phyloP scores from a whole-genome alignment of 64 coral and sea anemone genomes.

The Montipora capricornis region DNA sequence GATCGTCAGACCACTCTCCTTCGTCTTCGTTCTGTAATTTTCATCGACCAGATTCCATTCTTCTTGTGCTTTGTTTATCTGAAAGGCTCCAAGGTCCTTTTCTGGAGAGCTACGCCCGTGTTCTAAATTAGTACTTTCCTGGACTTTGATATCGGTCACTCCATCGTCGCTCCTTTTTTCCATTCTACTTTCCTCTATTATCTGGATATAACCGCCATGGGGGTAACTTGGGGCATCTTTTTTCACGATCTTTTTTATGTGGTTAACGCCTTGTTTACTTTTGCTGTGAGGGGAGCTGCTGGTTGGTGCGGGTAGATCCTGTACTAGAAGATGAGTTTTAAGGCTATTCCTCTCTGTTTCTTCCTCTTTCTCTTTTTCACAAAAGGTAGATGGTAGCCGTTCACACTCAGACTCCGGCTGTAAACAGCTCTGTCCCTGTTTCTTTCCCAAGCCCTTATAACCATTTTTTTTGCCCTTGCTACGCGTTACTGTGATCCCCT shows the following conservation, averaged over 20 bases:
- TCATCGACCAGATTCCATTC: not conserved
- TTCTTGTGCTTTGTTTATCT: not conserved
- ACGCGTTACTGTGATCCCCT: not conserved
- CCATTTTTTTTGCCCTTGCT: constrained; percentile 16
- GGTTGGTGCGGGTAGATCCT: constrained; percentile 1
- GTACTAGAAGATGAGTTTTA: constrained; percentile 15
- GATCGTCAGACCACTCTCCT: constrained; percentile 4
- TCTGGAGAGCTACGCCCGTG: not conserved
- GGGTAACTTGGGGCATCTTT: not conserved
- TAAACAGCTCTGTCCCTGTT: not conserved
- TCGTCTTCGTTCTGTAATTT: not conserved
- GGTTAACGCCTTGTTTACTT: not conserved
- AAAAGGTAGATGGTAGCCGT: constrained; percentile 7
- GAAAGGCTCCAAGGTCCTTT: not conserved
- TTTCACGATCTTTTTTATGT: constrained; percentile 28
- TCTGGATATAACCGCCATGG: not conserved
- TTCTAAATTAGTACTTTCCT: constrained; percentile 13
- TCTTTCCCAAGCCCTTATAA: constrained; percentile 8
- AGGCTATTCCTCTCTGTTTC: not conserved
- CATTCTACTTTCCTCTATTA: not conserved
- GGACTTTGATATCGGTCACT: not conserved
- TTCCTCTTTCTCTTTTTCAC: not conserved
- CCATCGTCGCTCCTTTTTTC: not conserved
- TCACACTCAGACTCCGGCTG: constrained; percentile 3
- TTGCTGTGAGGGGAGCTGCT: not conserved